A percentile compares a stretch with the other conserved stretches of the same genome.
Conservation (phyloP, 2,797 vertebrate species). For the Columba guinea region DNA sequence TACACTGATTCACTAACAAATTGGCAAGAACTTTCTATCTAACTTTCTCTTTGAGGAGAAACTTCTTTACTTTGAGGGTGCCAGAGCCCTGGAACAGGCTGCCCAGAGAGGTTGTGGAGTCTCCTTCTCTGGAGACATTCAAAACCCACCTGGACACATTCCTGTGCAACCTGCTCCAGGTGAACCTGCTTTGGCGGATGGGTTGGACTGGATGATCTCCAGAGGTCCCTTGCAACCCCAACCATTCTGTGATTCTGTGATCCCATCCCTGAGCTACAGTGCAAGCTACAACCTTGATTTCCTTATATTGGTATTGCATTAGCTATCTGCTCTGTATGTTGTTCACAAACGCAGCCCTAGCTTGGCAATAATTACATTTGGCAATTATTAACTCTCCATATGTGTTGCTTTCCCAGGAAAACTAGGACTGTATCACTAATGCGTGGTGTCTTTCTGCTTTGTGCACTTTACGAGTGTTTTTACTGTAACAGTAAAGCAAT, state of each 20-base stretch:
- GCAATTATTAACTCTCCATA: constrained; percentile 27
- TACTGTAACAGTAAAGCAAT: not conserved
- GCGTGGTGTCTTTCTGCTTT: not conserved
- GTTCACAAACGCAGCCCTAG: not conserved
- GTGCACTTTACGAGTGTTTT: not conserved
- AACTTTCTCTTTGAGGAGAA: no score
- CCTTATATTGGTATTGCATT: not conserved
- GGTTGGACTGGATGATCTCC: no score
- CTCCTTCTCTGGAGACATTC: no score
- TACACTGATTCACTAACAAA: not conserved
- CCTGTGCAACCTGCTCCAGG: no score
- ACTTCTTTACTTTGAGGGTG: no score
- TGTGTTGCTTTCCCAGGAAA: not conserved
- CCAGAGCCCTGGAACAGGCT: no score
- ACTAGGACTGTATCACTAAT: not conserved
- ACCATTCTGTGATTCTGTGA: no score
- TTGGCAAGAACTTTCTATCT: not conserved
- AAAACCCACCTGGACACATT: no score
- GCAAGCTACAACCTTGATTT: not conserved
- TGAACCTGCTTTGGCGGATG: no score
- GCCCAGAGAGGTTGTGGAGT: no score
- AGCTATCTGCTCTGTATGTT: not conserved
- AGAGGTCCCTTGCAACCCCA: no score
- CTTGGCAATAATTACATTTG: not conserved
- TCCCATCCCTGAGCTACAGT: not conserved